Base-by-base conservation (phyloP, 2,797 vertebrate species). In the Potorous gilbertii region DNA sequence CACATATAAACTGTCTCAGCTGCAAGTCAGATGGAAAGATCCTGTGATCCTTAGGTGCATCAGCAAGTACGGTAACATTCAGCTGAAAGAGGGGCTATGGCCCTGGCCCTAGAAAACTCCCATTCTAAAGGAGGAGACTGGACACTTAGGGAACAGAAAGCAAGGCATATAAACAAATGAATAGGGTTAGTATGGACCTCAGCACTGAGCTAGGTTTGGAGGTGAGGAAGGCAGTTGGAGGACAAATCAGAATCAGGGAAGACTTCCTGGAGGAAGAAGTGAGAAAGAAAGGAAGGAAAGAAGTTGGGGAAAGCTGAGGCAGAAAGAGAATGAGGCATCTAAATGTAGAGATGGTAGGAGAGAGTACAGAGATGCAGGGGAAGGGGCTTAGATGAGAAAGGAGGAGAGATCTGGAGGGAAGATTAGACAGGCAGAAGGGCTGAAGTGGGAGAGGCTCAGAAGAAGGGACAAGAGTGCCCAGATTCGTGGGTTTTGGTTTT, bases 401-500 rank as follows among this genome's bases (percentile, higher is more conserved):
- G 52, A 55, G 6, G 50, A 91, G 56, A 52, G 27, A 81, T 66
- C 50, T 29, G 21, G 31, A 54, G 66, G 59, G 34, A 46, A 95
- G 57, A 27, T 55, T 52, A 21, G 93, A 62, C 89, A 24, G 66
- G 18, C 66, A 81, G 66, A 81, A 46, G 18, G n/a, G n/a, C 8
- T 6, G 8, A 40, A 81, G n/a, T 81, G 62, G 91, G n/a, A 95
- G 90, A 95, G 81, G 34, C 59, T 8, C 27, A 16, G 1, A 54
- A 92, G 92, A 0, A 34, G 54, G 54, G 16, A 96, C 91, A 66
- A 0, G 1, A 96, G 95, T 50, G 92, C 62, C 91, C 93, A 95
- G 57, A 98, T 95, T 95, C 96, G 95, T 97, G 28, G 52, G 89
- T 66, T 96, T n/a, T n/a, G 34, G 66, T 3, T 40, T 59, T 59